Base-by-base conservation (phyloP, 92 coral and sea anemone genomes). In the Phenganax marumi region DNA sequence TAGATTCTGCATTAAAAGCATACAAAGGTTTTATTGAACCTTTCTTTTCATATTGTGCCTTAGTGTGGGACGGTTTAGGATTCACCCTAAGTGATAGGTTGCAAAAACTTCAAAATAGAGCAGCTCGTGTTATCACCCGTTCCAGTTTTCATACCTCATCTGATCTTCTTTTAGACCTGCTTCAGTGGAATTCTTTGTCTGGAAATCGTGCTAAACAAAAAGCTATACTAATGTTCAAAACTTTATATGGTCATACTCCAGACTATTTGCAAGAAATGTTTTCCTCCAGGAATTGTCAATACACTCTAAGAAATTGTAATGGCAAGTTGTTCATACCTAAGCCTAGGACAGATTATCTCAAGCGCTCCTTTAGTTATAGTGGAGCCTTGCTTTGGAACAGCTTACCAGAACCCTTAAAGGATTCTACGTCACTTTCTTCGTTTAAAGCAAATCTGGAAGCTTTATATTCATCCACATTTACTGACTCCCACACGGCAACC, bases 31-130 rank as follows among this genome's bases (percentile, higher is more conserved):
- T 56, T 21, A 56, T 56, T 56, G 2, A 56, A 19, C 63, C 63
- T 56, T 56, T 1, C 63, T 14, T 56, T 56, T 56, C 7, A 7
- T 56, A 56, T 56, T 56, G 63, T 56, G 17, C 63, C 63, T 8
- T 21, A 56, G 63, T 7, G 63, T 56, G 63, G 63, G 63, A 56
- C 63, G 63, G 63, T 56, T 14, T 21, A 56, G 63, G 63, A 56
- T 2, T 56, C 63, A 2, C 63, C 63, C 7, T 14, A 0, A 14
- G 63, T 56, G 63, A 56, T 21, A 56, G 22, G 22, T 8, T 56
- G 17, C 63, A 56, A 19, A 56, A 56, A 56, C 63, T 0, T 14
- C 63, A 56, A 56, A 56, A 56, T 56, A 33, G 43, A 33, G 43
- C 43, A 33, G 43, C 43, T 33, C 43, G 2, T 1, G 2, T 5